Conservation (phyloP, 2,797 vertebrate species). For the Mus caroli region DNA sequence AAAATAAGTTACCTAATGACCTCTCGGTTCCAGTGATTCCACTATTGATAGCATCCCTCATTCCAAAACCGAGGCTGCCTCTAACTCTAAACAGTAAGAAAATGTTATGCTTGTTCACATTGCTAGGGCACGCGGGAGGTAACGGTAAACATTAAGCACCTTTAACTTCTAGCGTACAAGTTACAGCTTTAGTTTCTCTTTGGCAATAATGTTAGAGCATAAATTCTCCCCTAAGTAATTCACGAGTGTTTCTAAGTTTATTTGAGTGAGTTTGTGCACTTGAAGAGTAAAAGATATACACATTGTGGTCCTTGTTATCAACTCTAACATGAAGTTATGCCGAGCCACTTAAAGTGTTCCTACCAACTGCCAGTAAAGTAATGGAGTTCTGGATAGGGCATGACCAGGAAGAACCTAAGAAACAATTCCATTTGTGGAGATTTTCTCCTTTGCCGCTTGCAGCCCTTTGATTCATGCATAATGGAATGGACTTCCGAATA, state of each 20-base stretch:
- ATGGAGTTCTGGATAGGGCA: not conserved
- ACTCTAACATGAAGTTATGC: not conserved
- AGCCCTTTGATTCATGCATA: not conserved
- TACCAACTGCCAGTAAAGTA: not conserved
- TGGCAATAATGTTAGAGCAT: not conserved
- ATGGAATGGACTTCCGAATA: not conserved
- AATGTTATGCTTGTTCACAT: not conserved
- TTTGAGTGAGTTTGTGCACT: not conserved
- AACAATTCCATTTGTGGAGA: constrained; percentile 5
- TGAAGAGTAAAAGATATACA: not conserved
- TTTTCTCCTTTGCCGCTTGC: constrained; percentile 22
- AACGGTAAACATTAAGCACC: constrained; percentile 11
- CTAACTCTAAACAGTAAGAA: not conserved
- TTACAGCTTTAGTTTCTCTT: constrained; percentile 57
- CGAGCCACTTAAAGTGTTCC: constrained; percentile 1
- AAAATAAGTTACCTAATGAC: not conserved
- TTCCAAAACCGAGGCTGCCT: not conserved
- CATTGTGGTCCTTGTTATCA: not conserved
- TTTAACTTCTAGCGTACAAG: constrained; percentile 20
- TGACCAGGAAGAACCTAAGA: not conserved
- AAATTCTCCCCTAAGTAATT: not conserved
- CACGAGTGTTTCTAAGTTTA: constrained; percentile 19
- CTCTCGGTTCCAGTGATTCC: not conserved
- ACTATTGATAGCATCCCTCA: not conserved
- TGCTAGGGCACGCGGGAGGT: not conserved